Base-by-base conservation (phyloP, 2,888 invertebrate genomes). In the Cepaea hortensis region DNA sequence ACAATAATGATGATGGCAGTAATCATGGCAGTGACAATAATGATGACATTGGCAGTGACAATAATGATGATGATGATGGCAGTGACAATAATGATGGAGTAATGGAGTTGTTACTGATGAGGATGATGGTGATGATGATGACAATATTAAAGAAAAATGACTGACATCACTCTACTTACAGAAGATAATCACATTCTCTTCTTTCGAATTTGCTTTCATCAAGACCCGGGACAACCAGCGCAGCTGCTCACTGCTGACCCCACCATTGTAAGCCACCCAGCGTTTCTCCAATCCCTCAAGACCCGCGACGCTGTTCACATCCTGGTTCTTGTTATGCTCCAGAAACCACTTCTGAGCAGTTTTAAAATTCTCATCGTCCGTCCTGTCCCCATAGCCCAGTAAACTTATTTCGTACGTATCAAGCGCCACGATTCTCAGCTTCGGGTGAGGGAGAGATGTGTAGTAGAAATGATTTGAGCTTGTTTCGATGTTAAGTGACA, bases 201-300 rank as follows among this genome's bases (percentile, higher is more conserved):
- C 84, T 23, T 88, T 85, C 55, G 87, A 46, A 73, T 91, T 91
- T 18, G 94, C 93, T 76, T 91, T 90, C 23, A 84, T 55, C 11
- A 94, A 89, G 87, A 92, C 90, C 7, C 88, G 79, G 20, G 92
- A 88, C 81, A 95, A 87, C 95, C 95, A 95, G 1, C 88, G 75
- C 6, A 94, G 81, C 89, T 95, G 95, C 23, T 90, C 84, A 13
- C 89, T 84, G 70, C 93, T 91, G 6, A 94, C 73, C 23, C 91
- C 94, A 35, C 95, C 95, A 91, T 95, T 95, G 86, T 91, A 94
- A 82, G 91, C 90, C 4, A 92, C 92, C 90, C 94, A 94, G 50
- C 94, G 89, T 77, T 86, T 89, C 46, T 91, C 88, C 5, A 87
- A 61, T 3, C 92, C 93, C 23, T 89, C 80, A 48, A 95, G 88